Conservation (phyloP, 1,140 invertebrate genomes). For the Philotrypesis tridentata region DNA sequence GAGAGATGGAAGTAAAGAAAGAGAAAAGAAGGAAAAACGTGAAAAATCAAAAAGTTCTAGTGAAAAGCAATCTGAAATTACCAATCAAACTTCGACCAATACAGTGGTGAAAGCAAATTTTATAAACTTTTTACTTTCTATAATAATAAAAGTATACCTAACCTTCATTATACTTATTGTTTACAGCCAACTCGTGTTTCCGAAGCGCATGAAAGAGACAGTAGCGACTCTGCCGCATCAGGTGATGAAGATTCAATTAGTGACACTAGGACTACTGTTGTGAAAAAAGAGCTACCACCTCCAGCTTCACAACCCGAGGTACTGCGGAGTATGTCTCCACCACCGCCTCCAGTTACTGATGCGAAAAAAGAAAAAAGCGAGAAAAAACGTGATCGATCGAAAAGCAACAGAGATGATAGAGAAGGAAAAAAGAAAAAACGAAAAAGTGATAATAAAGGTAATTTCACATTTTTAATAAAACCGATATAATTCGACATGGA, state of each 20-base stretch:
- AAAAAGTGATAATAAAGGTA: conserved; percentile 76
- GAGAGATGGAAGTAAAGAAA: conserved; percentile 70
- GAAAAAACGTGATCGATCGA: conserved; percentile 60
- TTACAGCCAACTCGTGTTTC: conserved; percentile 55
- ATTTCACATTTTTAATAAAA: not conserved
- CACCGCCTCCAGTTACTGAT: conserved; percentile 31
- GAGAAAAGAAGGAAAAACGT: conserved; percentile 72
- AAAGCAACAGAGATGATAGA: conserved; percentile 60
- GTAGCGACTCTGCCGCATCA: conserved; percentile 69
- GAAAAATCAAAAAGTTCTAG: conserved; percentile 61
- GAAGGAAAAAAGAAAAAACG: conserved; percentile 71
- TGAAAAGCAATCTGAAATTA: conserved; percentile 62
- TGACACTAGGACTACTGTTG: conserved; percentile 51
- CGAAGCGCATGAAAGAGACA: conserved; percentile 65
- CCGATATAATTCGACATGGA: not conserved
- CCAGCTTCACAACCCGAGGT: conserved; percentile 50
- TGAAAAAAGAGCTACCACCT: conserved; percentile 59
- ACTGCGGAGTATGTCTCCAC: conserved; percentile 44
- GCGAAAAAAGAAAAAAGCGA: conserved; percentile 61
- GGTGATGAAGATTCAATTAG: conserved; percentile 62
- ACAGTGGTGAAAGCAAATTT: conserved; percentile 49
- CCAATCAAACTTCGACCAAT: conserved; percentile 52
- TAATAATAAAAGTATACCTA: not conserved
- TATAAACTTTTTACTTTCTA: not conserved
- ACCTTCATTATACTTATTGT: not conserved